Percentiles rank a stretch among this genome's conserved stretches.
Conservation (phyloP, 1,140 invertebrate genomes). For the Heliothis virescens region DNA sequence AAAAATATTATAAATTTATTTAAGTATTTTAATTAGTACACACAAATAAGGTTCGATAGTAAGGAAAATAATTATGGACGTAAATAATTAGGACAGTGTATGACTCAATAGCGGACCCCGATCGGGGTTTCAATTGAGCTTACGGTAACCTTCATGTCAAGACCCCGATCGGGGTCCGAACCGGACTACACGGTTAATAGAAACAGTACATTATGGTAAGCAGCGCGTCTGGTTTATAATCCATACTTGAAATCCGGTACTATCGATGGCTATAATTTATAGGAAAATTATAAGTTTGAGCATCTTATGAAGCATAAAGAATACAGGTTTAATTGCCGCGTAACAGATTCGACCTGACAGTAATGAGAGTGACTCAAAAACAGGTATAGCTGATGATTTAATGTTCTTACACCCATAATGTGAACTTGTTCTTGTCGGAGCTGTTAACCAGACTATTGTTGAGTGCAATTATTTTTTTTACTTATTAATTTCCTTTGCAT, state of each 20-base stretch:
- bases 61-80: too few species aligned
- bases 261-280: slow-evolving; percentile 27
- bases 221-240: slow-evolving; percentile 15
- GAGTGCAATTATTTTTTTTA: slow-evolving; percentile 27
- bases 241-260: slow-evolving; percentile 12
- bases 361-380: slow-evolving; percentile 41
- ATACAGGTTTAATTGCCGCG: slow-evolving; percentile 47
- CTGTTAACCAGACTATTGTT: slow-evolving; percentile 39
- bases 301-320: slow-evolving; percentile 16
- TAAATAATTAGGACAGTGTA: too few species aligned
- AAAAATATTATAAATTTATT: too few species aligned
- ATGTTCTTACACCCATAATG: slow-evolving; percentile 33
- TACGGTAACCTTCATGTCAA: too few species aligned
- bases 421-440: slow-evolving; percentile 23
- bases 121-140: too few species aligned
- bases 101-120: too few species aligned
- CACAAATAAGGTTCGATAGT: too few species aligned
- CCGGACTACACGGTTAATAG: too few species aligned
- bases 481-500: slow-evolving; percentile 31
- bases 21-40: too few species aligned
- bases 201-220: slow-evolving; percentile 26
- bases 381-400: slow-evolving; percentile 32
- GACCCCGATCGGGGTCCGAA: too few species aligned
- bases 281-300: slow-evolving; percentile 42
- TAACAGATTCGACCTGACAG: slow-evolving; percentile 49